These are phyloP conservation scores for Nasonia giraulti DNA, from an alignment of 1,140 invertebrate species.

Conservation along the genomic window DNA sequence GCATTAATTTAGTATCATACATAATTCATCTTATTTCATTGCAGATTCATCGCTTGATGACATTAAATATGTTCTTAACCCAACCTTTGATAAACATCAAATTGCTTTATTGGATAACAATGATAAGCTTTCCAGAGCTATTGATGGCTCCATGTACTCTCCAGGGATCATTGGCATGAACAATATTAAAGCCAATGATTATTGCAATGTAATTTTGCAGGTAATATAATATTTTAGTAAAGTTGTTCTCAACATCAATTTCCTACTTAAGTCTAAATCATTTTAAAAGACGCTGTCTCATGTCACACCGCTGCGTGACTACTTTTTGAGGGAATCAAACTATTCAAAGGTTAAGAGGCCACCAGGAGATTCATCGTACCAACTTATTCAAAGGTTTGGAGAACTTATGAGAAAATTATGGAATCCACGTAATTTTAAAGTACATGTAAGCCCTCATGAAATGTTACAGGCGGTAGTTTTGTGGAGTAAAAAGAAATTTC, in stretches of 20 bases:
- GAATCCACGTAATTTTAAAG: conserved; percentile 99
- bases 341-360: conserved; percentile 92
- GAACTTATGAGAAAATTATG: conserved; percentile 98
- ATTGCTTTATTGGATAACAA: conserved; percentile 88
- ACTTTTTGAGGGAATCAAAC: conserved; percentile 95
- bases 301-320: conserved; percentile 94
- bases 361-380: conserved; percentile 92
- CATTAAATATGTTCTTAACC: conserved; percentile 99
- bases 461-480: conserved; percentile 99
- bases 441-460: conserved; percentile 99
- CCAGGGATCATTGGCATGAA: conserved; percentile 98
- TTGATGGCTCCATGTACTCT: conserved; percentile 96
- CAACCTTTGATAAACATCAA: conserved; percentile 91
- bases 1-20: background rate
- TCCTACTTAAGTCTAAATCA: background rate
- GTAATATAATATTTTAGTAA: conserved; percentile 72
- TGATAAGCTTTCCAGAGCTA: conserved; percentile 93
- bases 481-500: conserved; percentile 98
- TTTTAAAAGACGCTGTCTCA: conserved; percentile 89
- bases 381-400: conserved; percentile 97
- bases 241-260: background rate
- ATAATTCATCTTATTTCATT: conserved; percentile 50
- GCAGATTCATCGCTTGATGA: conserved; percentile 97
- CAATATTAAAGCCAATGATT: conserved; percentile 99
- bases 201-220: conserved; percentile 98